Evolutionary conservation across 2,888 invertebrate genomes (phyloP), one percentile per base, ranked within the genome.

Genomic region (Anodontia alba): DNA sequence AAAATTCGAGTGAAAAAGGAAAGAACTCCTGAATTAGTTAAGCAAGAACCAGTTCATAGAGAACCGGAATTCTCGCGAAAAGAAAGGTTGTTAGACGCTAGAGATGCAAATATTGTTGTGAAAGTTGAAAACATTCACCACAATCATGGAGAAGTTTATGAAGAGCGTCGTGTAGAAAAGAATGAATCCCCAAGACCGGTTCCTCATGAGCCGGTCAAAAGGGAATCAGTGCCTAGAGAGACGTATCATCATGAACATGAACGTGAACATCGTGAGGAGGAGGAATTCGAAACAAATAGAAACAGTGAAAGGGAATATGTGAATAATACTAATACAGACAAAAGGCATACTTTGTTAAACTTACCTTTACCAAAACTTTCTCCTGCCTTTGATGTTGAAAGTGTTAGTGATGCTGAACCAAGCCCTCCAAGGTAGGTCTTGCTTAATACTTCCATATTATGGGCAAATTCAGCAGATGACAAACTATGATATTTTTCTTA

Each of bases 331-430:
- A 20, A 15, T 46, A 31, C 33, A 20, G 66, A 68, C 54, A 38
- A 46, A 0, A 43, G 75, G 69, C 68, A 71, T 38, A 43, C 5
- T 10, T 20, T 71, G 31, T 23, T 51, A 15, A 42, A 29, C 72
- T 72, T 98, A 88, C 98, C 98, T 17, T 96, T 98, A 96, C 98
- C 98, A 33, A 97, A 97, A 62, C 97, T 97, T 78, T 96, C 96
- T 93, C 96, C 96, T 77, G 90, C 88, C 7, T 88, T 88, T 73
- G 90, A 90, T 76, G 75, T 51, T 36, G 72, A 72, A 26, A 86
- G 77, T 80, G 80, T 78, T 15, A 81, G 81, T 73, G 83, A 83
- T 43, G 66, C 80, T 7, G 82, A 83, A 67, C 83, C 76, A n/a
- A 83, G 83, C 81, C 86, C 86, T 54, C 89, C 90, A 80, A 90